Evolutionary conservation across 2,113 vertebrate species (phyloP).

Genomic region (Semnopithecus entellus): DNA sequence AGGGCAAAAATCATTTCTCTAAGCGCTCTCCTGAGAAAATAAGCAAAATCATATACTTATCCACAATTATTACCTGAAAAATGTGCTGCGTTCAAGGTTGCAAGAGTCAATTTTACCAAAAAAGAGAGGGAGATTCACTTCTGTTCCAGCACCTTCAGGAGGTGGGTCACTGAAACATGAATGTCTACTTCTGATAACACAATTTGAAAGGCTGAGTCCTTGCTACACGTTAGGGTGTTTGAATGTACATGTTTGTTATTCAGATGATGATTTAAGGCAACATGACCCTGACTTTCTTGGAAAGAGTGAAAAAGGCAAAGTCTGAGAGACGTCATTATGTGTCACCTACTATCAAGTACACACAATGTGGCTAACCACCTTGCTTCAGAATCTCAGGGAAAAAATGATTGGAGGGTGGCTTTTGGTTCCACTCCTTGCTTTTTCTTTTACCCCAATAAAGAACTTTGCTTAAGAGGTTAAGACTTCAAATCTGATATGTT

Average conservation of each 20-base stretch:
- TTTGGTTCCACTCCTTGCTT: background rate
- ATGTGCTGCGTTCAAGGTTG: background rate
- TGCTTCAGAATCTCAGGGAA: background rate
- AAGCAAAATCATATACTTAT: background rate
- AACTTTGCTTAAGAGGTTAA: background rate
- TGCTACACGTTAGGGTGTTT: background rate
- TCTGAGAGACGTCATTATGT: background rate
- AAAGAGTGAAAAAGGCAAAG: background rate
- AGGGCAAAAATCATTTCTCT: background rate
- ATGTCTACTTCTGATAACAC: background rate
- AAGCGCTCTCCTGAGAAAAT: background rate
- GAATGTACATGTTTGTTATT: background rate
- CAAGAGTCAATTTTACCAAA: background rate
- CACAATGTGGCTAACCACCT: background rate
- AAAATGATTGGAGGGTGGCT: background rate
- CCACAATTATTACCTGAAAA: background rate
- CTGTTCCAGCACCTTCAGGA: background rate
- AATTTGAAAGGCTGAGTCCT: background rate
- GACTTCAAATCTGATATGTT: background rate
- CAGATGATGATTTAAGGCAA: background rate
- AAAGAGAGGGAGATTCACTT: background rate
- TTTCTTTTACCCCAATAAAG: background rate
- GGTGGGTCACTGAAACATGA: background rate
- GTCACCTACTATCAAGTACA: background rate
- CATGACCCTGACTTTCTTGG: background rate